These are phyloP conservation scores for Pristis pectinata DNA, from an alignment of 2,797 vertebrate species.

Conservation along the genomic window DNA sequence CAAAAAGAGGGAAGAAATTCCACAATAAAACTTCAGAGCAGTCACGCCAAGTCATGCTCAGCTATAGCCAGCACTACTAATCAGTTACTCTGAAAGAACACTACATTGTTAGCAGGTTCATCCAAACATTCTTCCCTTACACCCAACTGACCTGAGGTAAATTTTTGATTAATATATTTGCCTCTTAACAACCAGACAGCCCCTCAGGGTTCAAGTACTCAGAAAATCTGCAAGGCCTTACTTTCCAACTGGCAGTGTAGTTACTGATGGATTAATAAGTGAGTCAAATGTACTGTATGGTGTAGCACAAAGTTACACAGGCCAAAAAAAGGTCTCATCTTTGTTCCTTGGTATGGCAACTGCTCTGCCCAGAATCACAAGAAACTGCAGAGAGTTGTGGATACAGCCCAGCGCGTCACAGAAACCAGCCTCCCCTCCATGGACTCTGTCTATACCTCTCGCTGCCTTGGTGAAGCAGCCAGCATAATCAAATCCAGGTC, in stretches of 20 bases:
- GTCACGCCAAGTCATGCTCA: background rate
- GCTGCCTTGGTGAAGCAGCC: too few species aligned
- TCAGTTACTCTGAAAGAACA: background rate
- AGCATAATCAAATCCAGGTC: too few species aligned
- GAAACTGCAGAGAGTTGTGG: too few species aligned
- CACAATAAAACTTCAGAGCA: background rate
- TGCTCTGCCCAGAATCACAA: too few species aligned
- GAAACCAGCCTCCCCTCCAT: too few species aligned
- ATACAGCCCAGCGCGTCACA: too few species aligned
- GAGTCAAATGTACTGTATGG: background rate
- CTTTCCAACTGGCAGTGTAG: background rate
- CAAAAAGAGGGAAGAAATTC: background rate
- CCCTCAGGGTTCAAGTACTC: too few species aligned
- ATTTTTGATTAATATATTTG: background rate
- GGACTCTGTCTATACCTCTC: too few species aligned
- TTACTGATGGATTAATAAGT: background rate
- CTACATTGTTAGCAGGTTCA: background rate
- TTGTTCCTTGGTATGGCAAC: too few species aligned
- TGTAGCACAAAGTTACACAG: background rate
- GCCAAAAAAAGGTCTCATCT: background rate
- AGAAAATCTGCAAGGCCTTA: background rate
- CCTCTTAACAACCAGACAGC: background rate
- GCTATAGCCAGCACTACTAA: background rate
- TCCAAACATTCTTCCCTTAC: background rate
- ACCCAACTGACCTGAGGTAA: background rate